Conservation (phyloP, 2,797 vertebrate genomes). For the Oceanodroma leucorhoa region DNA sequence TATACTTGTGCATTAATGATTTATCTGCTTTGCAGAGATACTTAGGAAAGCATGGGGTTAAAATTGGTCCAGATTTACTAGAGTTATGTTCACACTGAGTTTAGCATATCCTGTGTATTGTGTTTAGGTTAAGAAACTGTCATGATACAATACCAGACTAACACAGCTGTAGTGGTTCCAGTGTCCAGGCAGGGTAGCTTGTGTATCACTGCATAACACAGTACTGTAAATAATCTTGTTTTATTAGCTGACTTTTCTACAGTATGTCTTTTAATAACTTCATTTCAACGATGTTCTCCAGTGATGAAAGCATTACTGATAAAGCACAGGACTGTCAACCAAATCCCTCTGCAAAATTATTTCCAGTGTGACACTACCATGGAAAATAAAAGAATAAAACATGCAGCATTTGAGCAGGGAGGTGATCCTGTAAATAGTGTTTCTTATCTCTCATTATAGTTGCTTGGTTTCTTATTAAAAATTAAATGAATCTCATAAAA, state of each 20-base stretch:
- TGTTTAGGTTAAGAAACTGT: neutral
- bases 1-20: neutral
- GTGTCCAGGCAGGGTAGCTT: neutral
- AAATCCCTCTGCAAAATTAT: neutral
- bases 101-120: neutral
- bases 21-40: neutral
- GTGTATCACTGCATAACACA: neutral
- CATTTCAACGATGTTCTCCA: neutral
- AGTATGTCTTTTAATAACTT: neutral
- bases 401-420: neutral
- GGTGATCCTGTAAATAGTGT: neutral
- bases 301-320: neutral
- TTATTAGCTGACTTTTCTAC: neutral
- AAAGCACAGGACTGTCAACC: neutral
- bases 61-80: neutral
- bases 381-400: neutral
- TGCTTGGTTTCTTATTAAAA: neutral
- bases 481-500: neutral
- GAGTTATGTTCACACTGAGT: neutral
- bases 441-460: neutral
- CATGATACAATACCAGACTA: neutral
- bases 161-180: neutral
- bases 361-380: neutral
- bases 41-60: neutral
- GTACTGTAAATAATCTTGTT: neutral